These are phyloP conservation scores for Tenebrio molitor DNA, from an alignment of 1,140 invertebrate genomes.

Conservation along the genomic window DNA sequence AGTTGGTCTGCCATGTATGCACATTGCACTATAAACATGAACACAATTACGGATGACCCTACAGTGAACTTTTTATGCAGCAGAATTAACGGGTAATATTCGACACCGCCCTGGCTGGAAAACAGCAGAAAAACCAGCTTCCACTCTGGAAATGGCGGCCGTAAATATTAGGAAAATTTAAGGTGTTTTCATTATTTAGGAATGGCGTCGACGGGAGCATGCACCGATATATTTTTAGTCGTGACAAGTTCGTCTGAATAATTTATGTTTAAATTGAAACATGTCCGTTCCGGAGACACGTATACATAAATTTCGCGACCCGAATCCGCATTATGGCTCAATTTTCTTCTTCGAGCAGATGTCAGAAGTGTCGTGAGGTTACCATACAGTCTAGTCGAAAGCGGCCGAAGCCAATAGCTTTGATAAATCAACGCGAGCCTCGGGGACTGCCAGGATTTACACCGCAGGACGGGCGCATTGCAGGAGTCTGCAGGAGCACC, in stretches of 20 bases:
- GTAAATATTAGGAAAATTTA: no score
- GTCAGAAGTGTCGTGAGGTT: slow-evolving; percentile 22
- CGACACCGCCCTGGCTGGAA: no score
- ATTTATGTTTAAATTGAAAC: slow-evolving; percentile 37
- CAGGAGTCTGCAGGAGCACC: slow-evolving; percentile 25
- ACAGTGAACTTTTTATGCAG: no score
- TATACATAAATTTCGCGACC: slow-evolving; percentile 28
- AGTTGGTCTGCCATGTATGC: no score
- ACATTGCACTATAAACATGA: no score
- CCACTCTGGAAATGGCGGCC: no score
- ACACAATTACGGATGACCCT: no score
- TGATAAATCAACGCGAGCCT: slow-evolving; percentile 50
- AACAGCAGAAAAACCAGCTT: no score
- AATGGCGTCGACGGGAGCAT: not conserved
- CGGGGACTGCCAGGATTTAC: slow-evolving; percentile 45
- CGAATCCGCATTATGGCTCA: slow-evolving; percentile 31
- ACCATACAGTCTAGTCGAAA: slow-evolving; percentile 18
- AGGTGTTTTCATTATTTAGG: slow-evolving; percentile 10
- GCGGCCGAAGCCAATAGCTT: slow-evolving; percentile 39
- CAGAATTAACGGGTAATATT: no score
- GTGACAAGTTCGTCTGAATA: slow-evolving; percentile 11
- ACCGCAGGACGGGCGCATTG: slow-evolving; percentile 48
- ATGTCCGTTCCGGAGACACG: slow-evolving; percentile 30
- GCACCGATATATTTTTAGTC: slow-evolving; percentile 32
- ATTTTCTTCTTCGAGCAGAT: slow-evolving; percentile 31